These are phyloP conservation scores for Agriotes lineatus DNA, from an alignment of 2,888 invertebrate species.

Conservation along the genomic window DNA sequence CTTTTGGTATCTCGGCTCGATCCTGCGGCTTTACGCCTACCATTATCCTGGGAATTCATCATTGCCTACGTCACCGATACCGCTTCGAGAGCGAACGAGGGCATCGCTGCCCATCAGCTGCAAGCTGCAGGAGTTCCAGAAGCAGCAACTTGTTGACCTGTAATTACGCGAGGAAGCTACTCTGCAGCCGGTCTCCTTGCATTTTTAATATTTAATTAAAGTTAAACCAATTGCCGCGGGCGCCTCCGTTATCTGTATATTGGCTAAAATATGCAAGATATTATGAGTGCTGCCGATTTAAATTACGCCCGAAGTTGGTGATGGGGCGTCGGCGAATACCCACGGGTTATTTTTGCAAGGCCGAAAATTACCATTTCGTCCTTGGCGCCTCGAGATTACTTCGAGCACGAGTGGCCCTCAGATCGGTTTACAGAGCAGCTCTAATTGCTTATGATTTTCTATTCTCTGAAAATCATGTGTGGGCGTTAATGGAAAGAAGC, in stretches of 20 bases:
- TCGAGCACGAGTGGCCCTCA: no score
- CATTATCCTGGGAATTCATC: constrained; percentile 42
- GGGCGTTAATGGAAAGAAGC: no score
- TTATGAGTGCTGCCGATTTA: neutral
- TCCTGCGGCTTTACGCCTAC: constrained; percentile 41
- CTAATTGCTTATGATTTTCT: no score
- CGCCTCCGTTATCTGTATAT: neutral
- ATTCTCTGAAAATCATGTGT: no score
- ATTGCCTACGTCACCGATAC: constrained; percentile 27
- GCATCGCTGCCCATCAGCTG: no score
- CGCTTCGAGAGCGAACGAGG: no score
- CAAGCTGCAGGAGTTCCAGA: neutral
- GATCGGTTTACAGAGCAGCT: no score
- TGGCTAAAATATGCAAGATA: neutral
- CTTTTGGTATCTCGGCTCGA: constrained; percentile 39
- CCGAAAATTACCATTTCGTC: no score
- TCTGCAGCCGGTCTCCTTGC: neutral
- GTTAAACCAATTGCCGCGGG: neutral
- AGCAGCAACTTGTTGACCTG: neutral
- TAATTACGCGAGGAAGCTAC: neutral
- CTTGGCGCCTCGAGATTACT: no score
- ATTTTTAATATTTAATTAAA: constrained; percentile 6
- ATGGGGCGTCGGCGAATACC: no score
- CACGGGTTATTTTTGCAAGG: no score
- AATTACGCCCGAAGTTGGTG: neutral